Evolutionary conservation across 2,113 vertebrate genomes (phyloP).

Genomic region (Pomatostomus ruficeps): DNA sequence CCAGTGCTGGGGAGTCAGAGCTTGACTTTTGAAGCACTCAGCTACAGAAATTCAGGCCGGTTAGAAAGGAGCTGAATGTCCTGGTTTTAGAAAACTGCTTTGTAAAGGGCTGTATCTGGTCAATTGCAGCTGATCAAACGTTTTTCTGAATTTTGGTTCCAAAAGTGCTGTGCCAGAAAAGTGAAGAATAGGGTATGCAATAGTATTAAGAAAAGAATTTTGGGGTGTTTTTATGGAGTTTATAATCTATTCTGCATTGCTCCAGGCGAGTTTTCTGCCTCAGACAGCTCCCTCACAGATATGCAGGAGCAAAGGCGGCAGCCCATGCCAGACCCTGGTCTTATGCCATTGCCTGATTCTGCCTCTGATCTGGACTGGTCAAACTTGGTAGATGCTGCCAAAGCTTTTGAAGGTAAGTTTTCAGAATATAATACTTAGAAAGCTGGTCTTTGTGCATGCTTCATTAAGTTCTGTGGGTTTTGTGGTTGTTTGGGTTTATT

Average conservation of each 20-base stretch:
- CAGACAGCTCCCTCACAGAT: slow-evolving; percentile 88
- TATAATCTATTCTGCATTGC: neutral
- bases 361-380: slow-evolving; percentile 93
- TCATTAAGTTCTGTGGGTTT: neutral
- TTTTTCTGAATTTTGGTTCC: neutral
- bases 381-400: slow-evolving; percentile 91
- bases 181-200: neutral
- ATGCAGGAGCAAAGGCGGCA: slow-evolving; percentile 83
- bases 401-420: slow-evolving; percentile 90
- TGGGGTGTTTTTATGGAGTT: neutral
- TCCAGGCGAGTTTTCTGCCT: slow-evolving; percentile 87
- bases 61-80: neutral
- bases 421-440: neutral
- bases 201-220: neutral
- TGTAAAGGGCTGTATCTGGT: neutral
- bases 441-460: neutral
- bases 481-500: neutral
- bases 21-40: neutral
- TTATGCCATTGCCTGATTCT: slow-evolving; percentile 89
- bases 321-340: slow-evolving; percentile 84
- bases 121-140: neutral
- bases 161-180: neutral
- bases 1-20: neutral
- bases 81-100: neutral
- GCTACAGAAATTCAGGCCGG: neutral